These are phyloP conservation scores for Percina caprodes DNA, from an alignment of 2,113 vertebrate species.

Conservation along the genomic window DNA sequence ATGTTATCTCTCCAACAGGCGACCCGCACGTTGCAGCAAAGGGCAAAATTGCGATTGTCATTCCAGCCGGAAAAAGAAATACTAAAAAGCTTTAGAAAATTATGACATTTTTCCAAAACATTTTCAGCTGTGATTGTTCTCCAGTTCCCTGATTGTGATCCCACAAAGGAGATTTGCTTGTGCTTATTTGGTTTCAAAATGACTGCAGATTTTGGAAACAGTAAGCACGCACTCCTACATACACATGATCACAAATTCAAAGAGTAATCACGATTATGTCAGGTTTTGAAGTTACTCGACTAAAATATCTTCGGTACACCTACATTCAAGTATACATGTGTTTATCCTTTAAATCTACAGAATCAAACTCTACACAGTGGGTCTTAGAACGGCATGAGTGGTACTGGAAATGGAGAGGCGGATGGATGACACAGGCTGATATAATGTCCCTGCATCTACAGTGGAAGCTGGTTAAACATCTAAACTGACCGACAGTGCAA, in stretches of 20 bases:
- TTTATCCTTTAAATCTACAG: slow-evolving; percentile 30
- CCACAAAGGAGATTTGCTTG: slow-evolving; percentile 64
- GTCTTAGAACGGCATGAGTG: slow-evolving; percentile 13
- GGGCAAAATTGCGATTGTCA: slow-evolving; percentile 75
- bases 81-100: slow-evolving; percentile 27
- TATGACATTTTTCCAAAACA: slow-evolving; percentile 40
- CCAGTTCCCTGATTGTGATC: slow-evolving; percentile 71
- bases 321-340: slow-evolving; percentile 65
- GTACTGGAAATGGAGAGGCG: slow-evolving; percentile 33
- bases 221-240: slow-evolving; percentile 51
- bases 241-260: slow-evolving; percentile 40
- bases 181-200: slow-evolving; percentile 73
- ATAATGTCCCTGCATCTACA: slow-evolving; percentile 33
- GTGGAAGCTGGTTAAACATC: slow-evolving; percentile 56
- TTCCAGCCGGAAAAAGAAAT: slow-evolving; percentile 59
- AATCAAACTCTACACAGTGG: slow-evolving; percentile 53
- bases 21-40: slow-evolving; percentile 48
- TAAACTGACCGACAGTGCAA: slow-evolving; percentile 36
- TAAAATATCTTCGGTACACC: slow-evolving; percentile 45
- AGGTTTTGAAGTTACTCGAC: slow-evolving; percentile 6
- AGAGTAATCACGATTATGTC: slow-evolving; percentile 7
- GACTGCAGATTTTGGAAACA: slow-evolving; percentile 56
- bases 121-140: slow-evolving; percentile 70
- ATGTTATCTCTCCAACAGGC: slow-evolving; percentile 34
- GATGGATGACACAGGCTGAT: slow-evolving; percentile 39